A percentile compares a stretch with the other conserved stretches of the same genome.
phyloP scores from a whole-genome alignment of 2,113 vertebrate species.

The Gnathonemus longibarbis region DNA sequence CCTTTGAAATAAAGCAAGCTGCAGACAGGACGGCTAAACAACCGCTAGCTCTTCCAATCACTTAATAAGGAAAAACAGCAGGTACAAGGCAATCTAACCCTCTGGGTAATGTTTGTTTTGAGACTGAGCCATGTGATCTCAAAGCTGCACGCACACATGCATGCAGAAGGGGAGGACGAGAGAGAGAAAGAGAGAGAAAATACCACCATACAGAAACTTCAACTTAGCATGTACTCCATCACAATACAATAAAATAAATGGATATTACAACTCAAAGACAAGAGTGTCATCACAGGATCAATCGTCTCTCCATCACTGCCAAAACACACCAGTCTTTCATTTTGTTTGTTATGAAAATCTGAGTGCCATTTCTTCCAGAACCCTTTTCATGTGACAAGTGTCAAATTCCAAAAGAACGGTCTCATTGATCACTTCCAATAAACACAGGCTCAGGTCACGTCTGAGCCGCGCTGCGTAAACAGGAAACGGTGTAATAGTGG shows the following conservation, averaged over 20 bases:
- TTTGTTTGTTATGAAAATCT: background rate
- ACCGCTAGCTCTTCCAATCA: slow-evolving; percentile 41
- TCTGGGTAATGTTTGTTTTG: slow-evolving; percentile 52
- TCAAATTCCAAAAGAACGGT: background rate
- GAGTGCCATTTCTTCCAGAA: background rate
- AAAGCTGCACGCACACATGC: slow-evolving; percentile 5
- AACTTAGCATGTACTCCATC: background rate
- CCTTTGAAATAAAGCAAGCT: slow-evolving; percentile 41
- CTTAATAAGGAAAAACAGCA: slow-evolving; percentile 56
- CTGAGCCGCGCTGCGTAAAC: background rate
- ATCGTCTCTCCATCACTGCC: background rate
- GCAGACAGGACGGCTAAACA: background rate
- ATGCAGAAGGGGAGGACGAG: background rate
- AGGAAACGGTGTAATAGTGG: background rate
- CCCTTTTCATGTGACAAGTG: background rate
- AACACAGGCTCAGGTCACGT: background rate
- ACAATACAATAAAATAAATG: background rate
- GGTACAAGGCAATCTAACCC: slow-evolving; percentile 49
- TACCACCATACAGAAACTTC: background rate
- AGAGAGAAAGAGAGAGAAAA: background rate
- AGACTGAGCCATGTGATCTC: slow-evolving; percentile 34
- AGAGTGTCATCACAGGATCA: background rate
- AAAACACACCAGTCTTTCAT: background rate
- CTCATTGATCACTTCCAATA: background rate
- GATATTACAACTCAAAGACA: background rate